Base-by-base conservation (phyloP, 2,113 vertebrate species). In the Pycnonotus jocosus region DNA sequence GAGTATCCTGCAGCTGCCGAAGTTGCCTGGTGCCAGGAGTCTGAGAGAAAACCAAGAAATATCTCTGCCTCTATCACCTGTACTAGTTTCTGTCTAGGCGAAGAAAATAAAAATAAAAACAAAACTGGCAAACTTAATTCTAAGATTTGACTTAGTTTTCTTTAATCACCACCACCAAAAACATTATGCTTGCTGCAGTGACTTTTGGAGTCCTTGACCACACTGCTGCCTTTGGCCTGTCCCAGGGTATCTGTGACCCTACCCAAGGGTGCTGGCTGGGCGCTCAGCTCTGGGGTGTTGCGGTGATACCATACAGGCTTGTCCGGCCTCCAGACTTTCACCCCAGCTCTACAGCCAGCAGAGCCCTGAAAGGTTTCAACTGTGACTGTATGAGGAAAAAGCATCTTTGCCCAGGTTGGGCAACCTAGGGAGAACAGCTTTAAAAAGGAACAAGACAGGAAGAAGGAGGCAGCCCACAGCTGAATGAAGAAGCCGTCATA, bases 221-320 rank as follows among this genome's bases (percentile, higher is more conserved):
- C 31, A 6, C 24, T 24, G 7, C 37, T 61, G 66, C 24, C 10
- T 37, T 73, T 50, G 68, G 58, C 27, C 40, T 57, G 9, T 24
- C 23, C 17, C 31, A 5, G 14, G 37, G 13, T 17, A 27, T 37
- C 62, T 73, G 70, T 66, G 68, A 37, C 33, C 9, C 47, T 19
- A 7, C 38, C 4, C 19, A 22, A 38, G 21, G 51, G 25, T 77
- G 20, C 21, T 56, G 47, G 23, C 53, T 28, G 56, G 18, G 10
- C 0, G 0, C 12, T 87, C 10, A 28, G 23, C 6, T 78, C 42
- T 51, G 45, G 40, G 12, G 1, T 4, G 5, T 10, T 37, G 47
- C 68, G 58, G 38, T 38, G 38, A 33, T 10, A 19, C 31, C 12
- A 11, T 8, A 12, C 38, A 57, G 51, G 6, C 18, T 61, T 37